A percentile compares a stretch with the other conserved stretches of the same genome.
phyloP scores from a whole-genome alignment of 2,888 invertebrate genomes.

The Scelioninae gen. 2 region DNA sequence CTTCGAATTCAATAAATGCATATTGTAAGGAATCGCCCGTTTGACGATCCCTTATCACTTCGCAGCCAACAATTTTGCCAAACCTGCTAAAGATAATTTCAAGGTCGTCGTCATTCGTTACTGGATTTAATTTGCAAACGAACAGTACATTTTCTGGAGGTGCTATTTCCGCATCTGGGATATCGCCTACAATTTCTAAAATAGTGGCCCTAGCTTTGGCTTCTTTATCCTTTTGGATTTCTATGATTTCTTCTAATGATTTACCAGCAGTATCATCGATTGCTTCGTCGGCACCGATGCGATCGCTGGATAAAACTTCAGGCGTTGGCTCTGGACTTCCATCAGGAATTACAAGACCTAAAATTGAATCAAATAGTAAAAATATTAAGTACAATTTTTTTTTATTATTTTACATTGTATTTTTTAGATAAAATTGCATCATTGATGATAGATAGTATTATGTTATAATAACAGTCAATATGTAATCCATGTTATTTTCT shows the following conservation, averaged over 20 bases:
- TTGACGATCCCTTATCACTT: conserved; percentile 95
- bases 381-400: too few relatives aligned
- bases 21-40: conserved; percentile 97
- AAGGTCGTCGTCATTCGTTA: conserved; percentile 97
- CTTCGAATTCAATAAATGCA: conserved; percentile 98
- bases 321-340: conserved; percentile 92
- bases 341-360: conserved; percentile 82
- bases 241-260: conserved; percentile 88
- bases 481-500: too few relatives aligned
- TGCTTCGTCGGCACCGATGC: conserved; percentile 95
- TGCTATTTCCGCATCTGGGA: conserved; percentile 97
- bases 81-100: conserved; percentile 98
- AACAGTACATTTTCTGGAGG: conserved; percentile 99
- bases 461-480: too few relatives aligned
- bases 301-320: conserved; percentile 86
- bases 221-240: conserved; percentile 92
- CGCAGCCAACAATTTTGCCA: conserved; percentile 93
- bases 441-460: too few relatives aligned
- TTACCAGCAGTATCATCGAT: conserved; percentile 93
- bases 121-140: conserved; percentile 99
- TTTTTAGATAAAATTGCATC: too few relatives aligned
- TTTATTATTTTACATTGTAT: too few relatives aligned
- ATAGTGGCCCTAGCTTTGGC: conserved; percentile 98
- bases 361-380: too few relatives aligned
- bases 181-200: conserved; percentile 97